These are phyloP conservation scores for Agriopis leucophaearia DNA, from an alignment of 2,888 invertebrate genomes.

Conservation along the genomic window DNA sequence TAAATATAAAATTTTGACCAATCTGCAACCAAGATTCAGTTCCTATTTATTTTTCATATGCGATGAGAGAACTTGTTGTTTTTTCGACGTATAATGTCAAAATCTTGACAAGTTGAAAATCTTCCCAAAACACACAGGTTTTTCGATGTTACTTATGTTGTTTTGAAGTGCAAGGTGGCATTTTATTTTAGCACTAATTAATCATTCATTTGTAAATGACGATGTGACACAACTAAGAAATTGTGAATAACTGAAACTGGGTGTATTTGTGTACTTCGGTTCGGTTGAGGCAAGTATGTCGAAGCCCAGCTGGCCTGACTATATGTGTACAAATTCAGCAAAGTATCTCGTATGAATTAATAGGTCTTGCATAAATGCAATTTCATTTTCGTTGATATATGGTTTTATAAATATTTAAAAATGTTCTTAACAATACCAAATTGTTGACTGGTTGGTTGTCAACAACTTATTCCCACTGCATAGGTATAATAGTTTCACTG, in stretches of 20 bases:
- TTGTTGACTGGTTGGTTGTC: conserved; percentile 3
- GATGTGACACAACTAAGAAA: conserved; percentile 23
- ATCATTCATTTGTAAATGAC: conserved; percentile 12
- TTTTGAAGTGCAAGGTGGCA: conserved; percentile 62
- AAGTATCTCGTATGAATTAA: background rate
- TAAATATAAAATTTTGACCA: too few relatives aligned
- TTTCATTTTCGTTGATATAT: background rate
- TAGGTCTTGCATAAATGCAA: background rate
- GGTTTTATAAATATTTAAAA: background rate
- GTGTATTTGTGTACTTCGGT: conserved; percentile 52
- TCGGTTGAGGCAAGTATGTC: conserved; percentile 53
- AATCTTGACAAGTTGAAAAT: background rate
- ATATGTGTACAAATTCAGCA: conserved; percentile 30
- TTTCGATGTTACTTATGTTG: conserved; percentile 49
- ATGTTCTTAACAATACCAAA: background rate
- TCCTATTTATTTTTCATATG: too few relatives aligned
- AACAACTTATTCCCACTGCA: conserved; percentile 20
- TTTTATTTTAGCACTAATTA: conserved; percentile 18
- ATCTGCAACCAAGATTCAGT: too few relatives aligned
- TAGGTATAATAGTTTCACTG: background rate
- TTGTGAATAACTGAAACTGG: conserved; percentile 50
- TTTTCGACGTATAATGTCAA: too few relatives aligned
- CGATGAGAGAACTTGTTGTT: too few relatives aligned
- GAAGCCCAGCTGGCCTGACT: conserved; percentile 70
- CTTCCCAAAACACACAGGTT: conserved; percentile 17